Evolutionary conservation across 2,797 vertebrate genomes (phyloP).

Genomic region (Fundulus diaphanus): DNA sequence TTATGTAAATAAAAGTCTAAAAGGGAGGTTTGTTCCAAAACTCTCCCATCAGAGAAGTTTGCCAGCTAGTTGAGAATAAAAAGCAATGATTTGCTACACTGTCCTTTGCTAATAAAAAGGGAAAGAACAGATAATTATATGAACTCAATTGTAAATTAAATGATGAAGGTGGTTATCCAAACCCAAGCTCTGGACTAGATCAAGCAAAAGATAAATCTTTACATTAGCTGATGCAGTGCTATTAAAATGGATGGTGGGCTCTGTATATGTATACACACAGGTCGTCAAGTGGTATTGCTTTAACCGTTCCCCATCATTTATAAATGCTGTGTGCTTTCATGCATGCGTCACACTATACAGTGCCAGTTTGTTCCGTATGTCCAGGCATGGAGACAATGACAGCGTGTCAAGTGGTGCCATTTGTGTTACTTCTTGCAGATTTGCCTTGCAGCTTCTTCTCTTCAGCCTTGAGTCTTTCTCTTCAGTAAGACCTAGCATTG

Average conservation of each 20-base stretch:
- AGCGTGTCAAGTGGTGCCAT: constrained; percentile 38
- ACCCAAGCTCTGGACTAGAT: not conserved
- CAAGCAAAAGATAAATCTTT: not conserved
- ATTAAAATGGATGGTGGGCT: not conserved
- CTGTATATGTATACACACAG: too few relatives aligned
- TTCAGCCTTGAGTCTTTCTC: constrained; percentile 52
- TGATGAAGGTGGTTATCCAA: not conserved
- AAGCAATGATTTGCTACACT: not conserved
- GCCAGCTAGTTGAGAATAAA: not conserved
- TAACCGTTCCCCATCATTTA: constrained; percentile 2
- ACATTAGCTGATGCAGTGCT: not conserved
- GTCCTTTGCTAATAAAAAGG: not conserved
- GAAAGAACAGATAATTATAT: not conserved
- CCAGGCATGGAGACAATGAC: constrained; percentile 23
- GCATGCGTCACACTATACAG: not conserved
- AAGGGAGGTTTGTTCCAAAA: not conserved
- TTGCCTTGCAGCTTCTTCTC: constrained; percentile 40
- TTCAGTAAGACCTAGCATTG: constrained; percentile 43
- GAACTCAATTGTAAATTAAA: not conserved
- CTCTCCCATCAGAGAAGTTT: not conserved
- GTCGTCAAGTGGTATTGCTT: not conserved
- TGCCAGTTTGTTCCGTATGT: not conserved
- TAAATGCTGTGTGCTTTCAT: constrained; percentile 4
- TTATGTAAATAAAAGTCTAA: constrained; percentile 7
- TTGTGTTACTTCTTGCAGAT: constrained; percentile 39